A percentile compares a stretch with the other conserved stretches of the same genome.
Conservation (phyloP, 1,140 invertebrate species). For the Diorhabda elongata region DNA sequence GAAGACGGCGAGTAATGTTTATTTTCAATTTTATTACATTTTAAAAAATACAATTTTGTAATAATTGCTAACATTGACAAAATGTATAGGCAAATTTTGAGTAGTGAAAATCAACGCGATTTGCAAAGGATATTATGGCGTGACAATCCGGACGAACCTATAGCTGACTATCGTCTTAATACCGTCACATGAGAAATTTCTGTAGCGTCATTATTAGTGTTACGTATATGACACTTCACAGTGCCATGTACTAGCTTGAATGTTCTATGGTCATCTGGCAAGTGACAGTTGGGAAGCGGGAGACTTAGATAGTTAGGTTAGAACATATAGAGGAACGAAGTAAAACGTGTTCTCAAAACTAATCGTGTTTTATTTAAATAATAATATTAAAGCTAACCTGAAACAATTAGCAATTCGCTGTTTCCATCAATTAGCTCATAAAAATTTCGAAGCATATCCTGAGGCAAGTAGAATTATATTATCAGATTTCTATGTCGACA, state of each 20-base stretch:
- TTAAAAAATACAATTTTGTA: conserved; percentile 39
- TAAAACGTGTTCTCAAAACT: too few species aligned
- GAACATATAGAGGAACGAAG: too few species aligned
- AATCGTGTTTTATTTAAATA: too few species aligned
- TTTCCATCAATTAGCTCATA: conserved; percentile 38
- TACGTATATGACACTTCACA: too few species aligned
- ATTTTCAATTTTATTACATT: too few species aligned
- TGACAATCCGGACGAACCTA: background rate
- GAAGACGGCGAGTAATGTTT: too few species aligned
- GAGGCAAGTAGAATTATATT: conserved; percentile 32
- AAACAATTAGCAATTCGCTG: conserved; percentile 35
- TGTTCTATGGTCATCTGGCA: too few species aligned
- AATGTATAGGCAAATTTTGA: conserved; percentile 43
- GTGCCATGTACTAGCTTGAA: too few species aligned
- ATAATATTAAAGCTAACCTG: too few species aligned
- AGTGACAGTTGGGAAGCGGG: too few species aligned
- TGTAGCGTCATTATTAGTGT: conserved; percentile 40
- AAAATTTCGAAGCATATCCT: conserved; percentile 31
- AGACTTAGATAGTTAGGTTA: too few species aligned
- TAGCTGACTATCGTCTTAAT: conserved; percentile 19
- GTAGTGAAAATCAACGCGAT: conserved; percentile 30
- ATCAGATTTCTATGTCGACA: conserved; percentile 49
- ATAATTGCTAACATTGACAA: conserved; percentile 46
- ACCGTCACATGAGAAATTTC: conserved; percentile 40
- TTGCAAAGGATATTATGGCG: conserved; percentile 40